Evolutionary conservation across 2,797 vertebrate species (phyloP).

Genomic region (Siniperca obscura): DNA sequence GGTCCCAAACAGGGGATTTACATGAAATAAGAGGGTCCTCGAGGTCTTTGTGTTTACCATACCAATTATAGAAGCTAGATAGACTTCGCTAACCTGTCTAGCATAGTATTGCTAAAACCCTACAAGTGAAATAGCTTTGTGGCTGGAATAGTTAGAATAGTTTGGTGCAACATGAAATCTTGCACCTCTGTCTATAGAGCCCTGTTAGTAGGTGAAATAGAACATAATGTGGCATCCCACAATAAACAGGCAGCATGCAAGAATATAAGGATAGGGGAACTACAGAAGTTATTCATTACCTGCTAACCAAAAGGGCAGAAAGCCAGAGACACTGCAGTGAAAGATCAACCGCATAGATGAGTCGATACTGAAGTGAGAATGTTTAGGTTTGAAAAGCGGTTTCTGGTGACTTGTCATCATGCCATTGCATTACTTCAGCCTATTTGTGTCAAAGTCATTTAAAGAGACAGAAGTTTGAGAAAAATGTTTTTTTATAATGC

Average conservation of each 20-base stretch:
- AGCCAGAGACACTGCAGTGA: constrained; percentile 13
- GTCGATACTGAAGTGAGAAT: neutral
- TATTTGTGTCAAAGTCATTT: neutral
- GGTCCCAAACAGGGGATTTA: neutral
- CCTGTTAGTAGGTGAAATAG: neutral
- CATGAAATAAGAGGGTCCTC: neutral
- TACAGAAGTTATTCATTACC: constrained; percentile 35
- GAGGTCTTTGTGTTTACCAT: neutral
- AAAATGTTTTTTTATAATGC: constrained; percentile 10
- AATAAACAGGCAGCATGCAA: neutral
- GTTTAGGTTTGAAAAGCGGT: neutral
- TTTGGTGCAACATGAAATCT: neutral
- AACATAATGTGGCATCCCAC: neutral
- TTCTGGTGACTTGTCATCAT: neutral
- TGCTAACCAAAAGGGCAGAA: constrained; percentile 17
- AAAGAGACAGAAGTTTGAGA: neutral
- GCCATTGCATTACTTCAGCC: neutral
- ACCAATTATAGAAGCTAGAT: neutral
- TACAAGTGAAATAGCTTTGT: neutral
- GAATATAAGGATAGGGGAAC: constrained; percentile 23
- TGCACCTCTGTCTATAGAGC: neutral
- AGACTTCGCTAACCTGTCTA: neutral
- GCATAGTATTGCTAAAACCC: neutral
- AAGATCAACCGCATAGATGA: neutral
- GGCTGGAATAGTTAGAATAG: neutral